A percentile compares a stretch with the other conserved stretches of the same genome.
These are phyloP conservation scores for Myocastor coypus DNA, from an alignment of 2,113 vertebrate genomes.

Conservation along the genomic window DNA sequence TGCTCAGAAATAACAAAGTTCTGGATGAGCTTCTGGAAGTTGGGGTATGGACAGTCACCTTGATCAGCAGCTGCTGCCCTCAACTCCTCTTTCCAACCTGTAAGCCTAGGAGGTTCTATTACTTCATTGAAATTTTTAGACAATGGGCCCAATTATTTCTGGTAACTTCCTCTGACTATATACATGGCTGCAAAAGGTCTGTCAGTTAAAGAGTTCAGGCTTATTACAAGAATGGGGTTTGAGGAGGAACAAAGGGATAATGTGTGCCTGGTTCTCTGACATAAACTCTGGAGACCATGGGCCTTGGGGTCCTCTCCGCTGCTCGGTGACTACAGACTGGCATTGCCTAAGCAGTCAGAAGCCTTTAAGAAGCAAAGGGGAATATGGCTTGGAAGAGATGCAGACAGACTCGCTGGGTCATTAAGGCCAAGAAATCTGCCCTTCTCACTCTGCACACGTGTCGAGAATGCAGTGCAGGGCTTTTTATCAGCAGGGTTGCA, in stretches of 20 bases:
- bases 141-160: constrained; percentile 17
- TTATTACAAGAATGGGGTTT: constrained; percentile 17
- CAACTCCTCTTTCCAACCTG: constrained; percentile 18
- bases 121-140: constrained; percentile 30
- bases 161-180: neutral
- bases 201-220: neutral
- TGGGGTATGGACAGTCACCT: neutral
- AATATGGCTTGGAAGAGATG: neutral
- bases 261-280: neutral
- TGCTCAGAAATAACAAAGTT: constrained; percentile 1
- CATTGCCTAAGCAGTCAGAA: neutral
- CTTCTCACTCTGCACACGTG: neutral
- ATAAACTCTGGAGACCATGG: neutral
- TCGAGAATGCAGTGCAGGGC: neutral
- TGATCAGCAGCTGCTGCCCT: neutral
- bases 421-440: constrained; percentile 13
- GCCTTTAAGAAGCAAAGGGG: neutral
- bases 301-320: neutral
- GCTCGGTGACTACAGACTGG: neutral
- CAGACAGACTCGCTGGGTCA: neutral
- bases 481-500: neutral
- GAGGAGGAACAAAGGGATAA: neutral
- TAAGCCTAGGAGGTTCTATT: neutral
- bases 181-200: neutral
- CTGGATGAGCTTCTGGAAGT: neutral